Evolutionary conservation across 1,140 invertebrate genomes (phyloP), one percentile per base, ranked within the genome.

Genomic region (Drosophila chauvacae): DNA sequence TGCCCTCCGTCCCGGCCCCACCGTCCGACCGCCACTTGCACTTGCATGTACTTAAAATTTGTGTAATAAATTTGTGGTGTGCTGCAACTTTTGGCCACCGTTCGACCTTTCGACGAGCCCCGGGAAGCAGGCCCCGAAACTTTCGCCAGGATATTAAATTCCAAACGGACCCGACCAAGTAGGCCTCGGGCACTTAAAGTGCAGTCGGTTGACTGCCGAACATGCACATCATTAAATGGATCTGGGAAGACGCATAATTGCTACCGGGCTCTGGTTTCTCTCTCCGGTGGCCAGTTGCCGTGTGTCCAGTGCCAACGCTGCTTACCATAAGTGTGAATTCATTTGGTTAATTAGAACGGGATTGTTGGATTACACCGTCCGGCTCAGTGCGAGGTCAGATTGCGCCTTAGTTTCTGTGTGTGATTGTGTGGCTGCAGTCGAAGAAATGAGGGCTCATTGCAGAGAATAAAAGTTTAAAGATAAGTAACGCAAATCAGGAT

Each of bases 281-380:
- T 26, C 14, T 26, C 35, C 3, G 53, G 35, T 56, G 44, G 45
- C 20, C 53, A 30, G 50, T 30, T n/a, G 23, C n/a, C 51, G 13
- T 56, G 42, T 41, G 50, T 62, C 35, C 55, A 53, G 50, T 33
- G 26, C 59, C 65, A 50, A 57, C 66, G 65, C 61, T 68, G 71
- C 80, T 80, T 77, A 75, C 77, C 69, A 78, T 71, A 84, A 78
- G 85, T 88, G 81, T 81, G 74, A 85, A 88, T 88, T 88, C 81
- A 88, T 90, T 90, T 88, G 85, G 85, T 85, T 88, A 88, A 88
- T 88, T 85, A 90, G 61, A 75, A 51, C 66, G 37, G 78, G 59
- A 90, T 84, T 88, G 78, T 70, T 66, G 69, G 77, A 81, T 80
- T 77, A 77, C 83, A 79, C 56, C 41, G 55, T 47, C 59, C 64